Percentiles rank a stretch among this genome's conserved stretches.
These are phyloP conservation scores for Pachyrhynchus sulphureomaculatus DNA, from an alignment of 1,140 invertebrate genomes.

Conservation along the genomic window DNA sequence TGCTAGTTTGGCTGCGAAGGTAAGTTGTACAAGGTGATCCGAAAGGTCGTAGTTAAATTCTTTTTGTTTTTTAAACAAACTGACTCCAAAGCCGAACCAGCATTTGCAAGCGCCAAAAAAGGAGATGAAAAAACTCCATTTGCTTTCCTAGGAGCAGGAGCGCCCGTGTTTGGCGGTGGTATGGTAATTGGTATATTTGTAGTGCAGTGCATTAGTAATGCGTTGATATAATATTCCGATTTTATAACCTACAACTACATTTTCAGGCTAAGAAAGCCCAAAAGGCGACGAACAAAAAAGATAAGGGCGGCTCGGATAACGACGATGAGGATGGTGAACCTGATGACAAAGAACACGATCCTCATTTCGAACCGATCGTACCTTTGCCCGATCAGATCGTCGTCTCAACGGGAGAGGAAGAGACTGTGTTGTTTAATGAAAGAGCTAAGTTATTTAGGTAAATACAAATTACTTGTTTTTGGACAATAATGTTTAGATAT, in stretches of 20 bases:
- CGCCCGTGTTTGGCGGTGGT: conserved; percentile 55
- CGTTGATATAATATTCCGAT: too few species aligned
- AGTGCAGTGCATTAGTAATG: too few species aligned
- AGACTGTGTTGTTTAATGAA: conserved; percentile 69
- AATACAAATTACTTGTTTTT: too few species aligned
- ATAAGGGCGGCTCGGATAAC: conserved; percentile 29
- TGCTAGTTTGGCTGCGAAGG: conserved; percentile 45
- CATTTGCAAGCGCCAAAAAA: conserved; percentile 1
- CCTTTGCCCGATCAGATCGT: conserved; percentile 81
- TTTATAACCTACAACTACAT: too few species aligned
- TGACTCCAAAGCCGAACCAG: not conserved
- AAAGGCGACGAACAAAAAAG: conserved; percentile 11
- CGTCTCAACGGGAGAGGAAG: conserved; percentile 82
- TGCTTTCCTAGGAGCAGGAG: conserved; percentile 56
- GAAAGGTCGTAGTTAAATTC: too few species aligned
- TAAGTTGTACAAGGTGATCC: conserved; percentile 10
- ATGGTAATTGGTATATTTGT: not conserved
- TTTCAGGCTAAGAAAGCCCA: conserved; percentile 2
- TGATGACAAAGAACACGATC: conserved; percentile 66
- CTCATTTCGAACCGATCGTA: conserved; percentile 84
- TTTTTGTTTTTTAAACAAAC: too few species aligned
- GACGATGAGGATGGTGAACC: conserved; percentile 51
- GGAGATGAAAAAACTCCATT: conserved; percentile 35
- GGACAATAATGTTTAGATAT: too few species aligned
- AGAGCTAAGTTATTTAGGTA: conserved; percentile 74